Evolutionary conservation across 92 coral and sea anemone genomes (phyloP).

Genomic region (Siderastrea radians): DNA sequence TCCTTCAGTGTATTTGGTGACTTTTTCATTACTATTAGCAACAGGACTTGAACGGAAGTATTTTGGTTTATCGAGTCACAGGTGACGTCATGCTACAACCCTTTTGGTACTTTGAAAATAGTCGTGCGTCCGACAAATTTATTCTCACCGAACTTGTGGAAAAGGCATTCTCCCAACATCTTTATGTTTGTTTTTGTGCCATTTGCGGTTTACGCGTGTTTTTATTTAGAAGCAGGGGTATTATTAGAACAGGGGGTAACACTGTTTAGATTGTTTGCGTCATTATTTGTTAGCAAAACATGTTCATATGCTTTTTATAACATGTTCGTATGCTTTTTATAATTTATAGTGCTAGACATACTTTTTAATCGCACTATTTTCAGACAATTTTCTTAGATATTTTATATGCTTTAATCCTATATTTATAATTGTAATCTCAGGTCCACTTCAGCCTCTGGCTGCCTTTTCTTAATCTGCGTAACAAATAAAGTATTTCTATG

Average conservation of each 20-base stretch:
- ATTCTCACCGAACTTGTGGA: background rate
- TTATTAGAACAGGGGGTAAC: background rate
- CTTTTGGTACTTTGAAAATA: background rate
- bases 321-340: background rate
- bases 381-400: too few species aligned
- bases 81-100: background rate
- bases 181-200: background rate
- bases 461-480: too few species aligned
- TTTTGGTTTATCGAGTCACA: background rate
- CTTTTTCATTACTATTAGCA: background rate
- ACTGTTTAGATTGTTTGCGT: background rate
- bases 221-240: background rate
- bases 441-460: too few species aligned
- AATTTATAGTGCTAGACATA: too few species aligned
- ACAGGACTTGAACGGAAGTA: background rate
- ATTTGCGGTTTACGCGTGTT: background rate
- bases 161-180: too few species aligned
- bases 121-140: background rate
- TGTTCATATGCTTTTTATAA: too few species aligned
- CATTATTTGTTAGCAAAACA: background rate
- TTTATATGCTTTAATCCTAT: too few species aligned
- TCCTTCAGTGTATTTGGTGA: background rate
- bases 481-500: too few species aligned
- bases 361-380: too few species aligned
- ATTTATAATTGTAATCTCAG: too few species aligned